A percentile compares a stretch with the other conserved stretches of the same genome.
phyloP scores from a whole-genome alignment of 2,113 vertebrate genomes.

The Noturus placidus region DNA sequence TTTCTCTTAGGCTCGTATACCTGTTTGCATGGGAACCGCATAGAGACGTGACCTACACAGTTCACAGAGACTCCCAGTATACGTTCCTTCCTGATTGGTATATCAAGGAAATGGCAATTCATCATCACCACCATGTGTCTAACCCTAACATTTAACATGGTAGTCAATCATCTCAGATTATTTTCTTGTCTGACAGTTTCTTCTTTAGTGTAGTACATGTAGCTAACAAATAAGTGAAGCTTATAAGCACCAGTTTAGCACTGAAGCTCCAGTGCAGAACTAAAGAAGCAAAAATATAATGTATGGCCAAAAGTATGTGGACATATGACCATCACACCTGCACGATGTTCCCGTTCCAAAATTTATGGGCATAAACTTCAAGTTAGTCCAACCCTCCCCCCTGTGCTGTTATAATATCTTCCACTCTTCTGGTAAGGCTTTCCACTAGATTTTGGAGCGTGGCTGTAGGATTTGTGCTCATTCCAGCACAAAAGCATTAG shows the following conservation, averaged over 20 bases:
- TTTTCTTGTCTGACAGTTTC: neutral
- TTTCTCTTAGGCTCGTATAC: slow-evolving; percentile 74
- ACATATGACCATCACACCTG: neutral
- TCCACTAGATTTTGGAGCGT: neutral
- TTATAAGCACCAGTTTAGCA: neutral
- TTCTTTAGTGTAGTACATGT: neutral
- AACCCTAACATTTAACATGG: neutral
- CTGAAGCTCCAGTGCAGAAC: neutral
- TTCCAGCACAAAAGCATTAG: neutral
- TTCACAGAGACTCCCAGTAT: slow-evolving; percentile 74
- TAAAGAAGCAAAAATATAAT: neutral
- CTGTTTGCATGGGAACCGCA: slow-evolving; percentile 83
- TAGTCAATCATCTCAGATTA: neutral
- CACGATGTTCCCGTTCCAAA: neutral
- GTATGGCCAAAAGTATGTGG: neutral
- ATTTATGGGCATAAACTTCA: neutral
- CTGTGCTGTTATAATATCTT: neutral
- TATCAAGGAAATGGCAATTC: slow-evolving; percentile 67
- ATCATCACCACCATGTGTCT: neutral
- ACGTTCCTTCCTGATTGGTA: slow-evolving; percentile 83
- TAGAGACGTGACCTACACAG: slow-evolving; percentile 76
- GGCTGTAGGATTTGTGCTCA: neutral
- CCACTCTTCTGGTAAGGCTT: neutral
- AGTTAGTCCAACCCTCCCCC: neutral
- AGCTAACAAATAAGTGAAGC: neutral